Evolutionary conservation across 2,113 vertebrate genomes (phyloP).

Genomic region (Camelus bactrianus): DNA sequence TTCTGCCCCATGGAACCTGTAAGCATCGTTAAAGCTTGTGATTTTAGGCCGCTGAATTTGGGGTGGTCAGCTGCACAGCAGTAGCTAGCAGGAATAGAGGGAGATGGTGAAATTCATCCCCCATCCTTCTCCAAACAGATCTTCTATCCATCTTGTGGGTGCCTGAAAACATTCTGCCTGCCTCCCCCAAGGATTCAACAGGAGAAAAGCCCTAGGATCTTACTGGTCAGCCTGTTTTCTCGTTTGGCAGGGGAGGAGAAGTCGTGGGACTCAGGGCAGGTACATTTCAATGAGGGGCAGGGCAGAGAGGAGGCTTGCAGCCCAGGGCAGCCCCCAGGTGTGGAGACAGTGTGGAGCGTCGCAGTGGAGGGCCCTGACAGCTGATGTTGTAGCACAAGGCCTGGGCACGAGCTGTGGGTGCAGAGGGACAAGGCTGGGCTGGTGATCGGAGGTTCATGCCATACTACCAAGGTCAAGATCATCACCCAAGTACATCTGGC

Average conservation of each 20-base stretch:
- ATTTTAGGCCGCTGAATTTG: not conserved
- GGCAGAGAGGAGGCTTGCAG: too few species aligned
- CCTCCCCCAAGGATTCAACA: not conserved
- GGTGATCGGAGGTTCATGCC: accelerated
- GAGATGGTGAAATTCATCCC: not conserved
- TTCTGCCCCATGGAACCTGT: not conserved
- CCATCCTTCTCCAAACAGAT: not conserved
- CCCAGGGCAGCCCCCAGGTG: accelerated
- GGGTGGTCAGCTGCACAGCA: not conserved
- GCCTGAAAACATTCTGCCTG: not conserved
- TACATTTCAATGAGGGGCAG: not conserved
- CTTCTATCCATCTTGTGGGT: not conserved
- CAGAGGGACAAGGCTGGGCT: not conserved
- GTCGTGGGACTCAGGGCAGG: not conserved
- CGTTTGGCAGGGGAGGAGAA: not conserved
- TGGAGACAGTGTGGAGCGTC: not conserved
- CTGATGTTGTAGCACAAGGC: not conserved
- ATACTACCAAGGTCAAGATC: not conserved
- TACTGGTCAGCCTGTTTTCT: not conserved
- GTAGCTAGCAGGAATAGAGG: not conserved
- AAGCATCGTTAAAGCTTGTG: not conserved
- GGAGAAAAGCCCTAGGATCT: not conserved
- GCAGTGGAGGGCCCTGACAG: too few species aligned
- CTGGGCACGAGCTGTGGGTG: not conserved
- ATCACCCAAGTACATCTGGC: too few species aligned